Evolutionary conservation across 2,888 invertebrate species (phyloP).

Genomic region (Pasiphila rectangulata): DNA sequence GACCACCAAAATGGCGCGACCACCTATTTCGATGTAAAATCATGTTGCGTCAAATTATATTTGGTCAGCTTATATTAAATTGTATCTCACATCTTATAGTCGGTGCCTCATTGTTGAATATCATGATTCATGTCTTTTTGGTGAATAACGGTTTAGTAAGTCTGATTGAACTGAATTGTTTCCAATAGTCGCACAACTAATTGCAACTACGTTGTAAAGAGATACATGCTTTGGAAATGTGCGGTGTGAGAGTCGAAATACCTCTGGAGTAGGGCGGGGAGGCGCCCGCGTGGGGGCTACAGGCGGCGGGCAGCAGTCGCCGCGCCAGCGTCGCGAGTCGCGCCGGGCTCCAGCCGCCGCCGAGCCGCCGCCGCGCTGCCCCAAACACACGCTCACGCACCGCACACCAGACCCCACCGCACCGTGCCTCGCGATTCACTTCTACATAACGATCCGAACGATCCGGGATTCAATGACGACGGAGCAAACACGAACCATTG

Average conservation of each 20-base stretch:
- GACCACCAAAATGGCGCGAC: too few relatives aligned
- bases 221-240: constrained; percentile 25
- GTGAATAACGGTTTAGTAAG: too few relatives aligned
- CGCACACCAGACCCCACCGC: constrained; percentile 48
- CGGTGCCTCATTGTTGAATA: too few relatives aligned
- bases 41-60: too few relatives aligned
- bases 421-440: constrained; percentile 58
- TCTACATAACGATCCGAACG: constrained; percentile 30
- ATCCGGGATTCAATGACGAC: constrained; percentile 6
- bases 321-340: constrained; percentile 76
- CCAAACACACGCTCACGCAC: constrained; percentile 73
- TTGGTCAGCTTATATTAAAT: too few relatives aligned
- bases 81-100: too few relatives aligned
- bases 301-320: constrained; percentile 85
- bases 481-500: constrained; percentile 14
- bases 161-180: too few relatives aligned
- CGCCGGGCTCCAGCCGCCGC: constrained; percentile 59
- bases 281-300: constrained; percentile 85
- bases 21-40: too few relatives aligned
- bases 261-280: constrained; percentile 86
- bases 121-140: too few relatives aligned
- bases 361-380: constrained; percentile 65
- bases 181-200: background rate
- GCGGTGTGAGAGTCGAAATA: constrained; percentile 49
- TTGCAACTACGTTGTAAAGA: constrained; percentile 16